Percentiles rank a stretch among this genome's conserved stretches.
phyloP scores from a whole-genome alignment of 2,888 invertebrate species.

The Imbricaverruca yamaguchii region DNA sequence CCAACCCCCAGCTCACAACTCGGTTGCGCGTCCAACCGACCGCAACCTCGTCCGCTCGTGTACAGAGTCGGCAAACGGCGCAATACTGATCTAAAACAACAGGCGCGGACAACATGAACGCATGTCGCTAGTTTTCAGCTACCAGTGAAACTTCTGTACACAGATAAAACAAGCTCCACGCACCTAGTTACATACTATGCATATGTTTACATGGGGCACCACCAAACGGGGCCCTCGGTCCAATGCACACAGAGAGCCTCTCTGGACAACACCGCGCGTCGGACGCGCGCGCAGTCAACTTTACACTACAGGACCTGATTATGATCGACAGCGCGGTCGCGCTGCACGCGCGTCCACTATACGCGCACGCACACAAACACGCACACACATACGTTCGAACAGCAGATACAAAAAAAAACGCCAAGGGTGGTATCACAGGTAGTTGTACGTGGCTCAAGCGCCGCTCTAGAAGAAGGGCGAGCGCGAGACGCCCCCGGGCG shows the following conservation, averaged over 20 bases:
- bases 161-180: neutral
- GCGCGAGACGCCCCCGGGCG: constrained; percentile 6
- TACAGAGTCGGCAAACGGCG: neutral
- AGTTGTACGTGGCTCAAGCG: neutral
- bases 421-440: neutral
- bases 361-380: neutral
- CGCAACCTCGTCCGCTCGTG: too few species aligned
- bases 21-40: too few species aligned
- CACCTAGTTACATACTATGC: neutral
- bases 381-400: neutral
- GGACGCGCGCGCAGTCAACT: neutral
- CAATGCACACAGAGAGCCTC: neutral
- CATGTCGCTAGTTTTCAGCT: neutral
- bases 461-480: constrained; percentile 15
- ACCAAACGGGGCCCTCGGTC: neutral
- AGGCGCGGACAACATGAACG: neutral
- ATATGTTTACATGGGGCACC: neutral
- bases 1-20: too few species aligned
- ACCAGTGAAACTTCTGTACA: neutral
- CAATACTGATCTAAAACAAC: constrained; percentile 18
- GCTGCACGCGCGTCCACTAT: neutral
- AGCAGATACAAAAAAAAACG: neutral
- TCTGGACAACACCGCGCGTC: neutral
- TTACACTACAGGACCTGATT: neutral
- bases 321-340: neutral